Percentiles rank a stretch among this genome's conserved stretches.
Evolutionary conservation across 2,797 vertebrate genomes (phyloP).

Genomic region (Cyprinella venusta): DNA sequence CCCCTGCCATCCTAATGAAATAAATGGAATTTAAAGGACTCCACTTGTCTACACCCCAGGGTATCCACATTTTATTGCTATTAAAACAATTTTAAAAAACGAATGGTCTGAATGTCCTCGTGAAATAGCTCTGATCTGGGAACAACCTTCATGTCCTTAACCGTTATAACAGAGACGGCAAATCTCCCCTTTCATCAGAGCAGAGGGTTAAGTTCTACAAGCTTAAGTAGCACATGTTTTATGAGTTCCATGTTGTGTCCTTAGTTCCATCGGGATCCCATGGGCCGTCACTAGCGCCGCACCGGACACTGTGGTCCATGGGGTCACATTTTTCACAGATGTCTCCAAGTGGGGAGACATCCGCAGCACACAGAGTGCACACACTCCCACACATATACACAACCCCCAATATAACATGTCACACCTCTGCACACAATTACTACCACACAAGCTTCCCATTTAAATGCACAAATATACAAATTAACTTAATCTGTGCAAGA

Average conservation of each 20-base stretch:
- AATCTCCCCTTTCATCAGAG: slow-evolving; percentile 8
- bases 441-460: neutral
- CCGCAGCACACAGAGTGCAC: slow-evolving; percentile 55
- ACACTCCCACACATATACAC: slow-evolving; percentile 37
- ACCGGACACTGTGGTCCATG: slow-evolving; percentile 53
- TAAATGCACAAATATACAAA: neutral
- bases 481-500: neutral
- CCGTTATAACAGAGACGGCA: neutral
- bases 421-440: slow-evolving; percentile 44
- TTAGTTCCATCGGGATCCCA: slow-evolving; percentile 54
- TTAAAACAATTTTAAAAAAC: neutral
- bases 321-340: slow-evolving; percentile 71
- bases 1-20: neutral
- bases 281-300: slow-evolving; percentile 7
- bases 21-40: neutral
- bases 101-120: neutral
- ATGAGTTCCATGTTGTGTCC: slow-evolving; percentile 35
- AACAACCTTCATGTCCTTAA: slow-evolving; percentile 8
- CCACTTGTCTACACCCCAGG: neutral
- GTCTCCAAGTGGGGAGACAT: slow-evolving; percentile 49
- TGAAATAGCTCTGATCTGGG: neutral
- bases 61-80: neutral
- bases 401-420: slow-evolving; percentile 34
- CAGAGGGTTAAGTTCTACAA: slow-evolving; percentile 13
- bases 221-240: slow-evolving; percentile 30